Evolutionary conservation across 2,888 invertebrate genomes (phyloP), one percentile per base, ranked within the genome.

Genomic region (Phlogophora meticulosa): DNA sequence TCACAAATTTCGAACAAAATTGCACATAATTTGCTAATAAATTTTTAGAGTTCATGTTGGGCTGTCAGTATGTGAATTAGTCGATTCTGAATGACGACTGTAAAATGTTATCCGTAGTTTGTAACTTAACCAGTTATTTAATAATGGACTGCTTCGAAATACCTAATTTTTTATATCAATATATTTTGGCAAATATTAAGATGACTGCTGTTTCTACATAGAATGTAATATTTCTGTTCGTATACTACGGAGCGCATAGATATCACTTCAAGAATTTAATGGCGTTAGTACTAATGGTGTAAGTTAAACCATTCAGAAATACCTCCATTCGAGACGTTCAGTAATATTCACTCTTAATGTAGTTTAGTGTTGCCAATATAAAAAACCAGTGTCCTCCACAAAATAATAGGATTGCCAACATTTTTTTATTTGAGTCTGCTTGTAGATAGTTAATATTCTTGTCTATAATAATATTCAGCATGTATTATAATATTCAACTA

Each of bases 311-410:
- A 58, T 66, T 46, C 46, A 9, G 49, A 66, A 52, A 22, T 42
- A 61, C 55, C 36, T 59, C 64, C 32, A 67, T 71, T 67, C 46
- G 58, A 60, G 57, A 69, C 43, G 24, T 64, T 52, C 46, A 22
- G 24, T 63, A 80, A 65, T 67, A 71, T 59, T 51, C 60, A 60
- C 45, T 48, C 36, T 36, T 53, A 57, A 61, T 52, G 56, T 68
- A 71, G 34, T 78, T 78, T 76, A 78, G 75, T 74, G 73, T 78
- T 80, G 76, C 83, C 80, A 83, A 81, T 60, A 53, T 68, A 69
- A 53, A 48, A 70, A 68, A 64, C 20, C 59, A 71, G 63, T 80
- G 84, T 85, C 85, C 85, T 85, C 85, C 85, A 81, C 34, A 74
- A 67, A 57, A 65, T 61, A 76, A 72, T 71, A 76, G 68, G 28